Evolutionary conservation across 1,140 invertebrate species (phyloP), one percentile per base, ranked within the genome.

Genomic region (Caenorhabditis briggsae): DNA sequence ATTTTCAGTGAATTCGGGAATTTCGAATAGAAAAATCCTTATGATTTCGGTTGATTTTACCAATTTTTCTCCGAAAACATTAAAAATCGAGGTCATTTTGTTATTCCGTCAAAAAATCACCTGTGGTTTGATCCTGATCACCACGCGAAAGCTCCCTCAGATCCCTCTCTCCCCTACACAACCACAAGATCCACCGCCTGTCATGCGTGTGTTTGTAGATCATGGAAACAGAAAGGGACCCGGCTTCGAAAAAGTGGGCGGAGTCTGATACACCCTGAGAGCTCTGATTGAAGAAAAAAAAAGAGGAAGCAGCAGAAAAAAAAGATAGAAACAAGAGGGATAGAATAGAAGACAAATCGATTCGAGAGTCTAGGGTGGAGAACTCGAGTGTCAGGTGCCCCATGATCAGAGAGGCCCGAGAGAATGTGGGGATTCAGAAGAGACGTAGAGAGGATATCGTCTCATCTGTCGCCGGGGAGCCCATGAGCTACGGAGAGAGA

Each of bases 261-360:
- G 59, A 25, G 20, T 14, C 50, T 16, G 46, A 78, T 78, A 53
- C 46, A 78, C 70, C 23, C 9, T 33, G 20, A 61, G 8, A 61
- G 16, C n/a, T 14, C 16, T n/a, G n/a, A 58, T n/a, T 16, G 46
- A n/a, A 53, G 14, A 5, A 18, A 78, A 11, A 78, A 46, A 78
- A 20, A 16, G 48, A 9, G 33, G n/a, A 46, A 59, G 64, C 11
- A 78, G 70, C 46, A 78, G 23, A 50, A 23, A 12, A 46, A 46
- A 53, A 2, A 50, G 18, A 53, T 12, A 78, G 46, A 53, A n/a
- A 78, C 8, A 78, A 46, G 23, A 50, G 23, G n/a, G 2, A 53
- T 53, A 11, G 50, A 53, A 53, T 53, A 53, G 50, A 78, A 78
- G 70, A 78, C 70, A 78, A 78, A 78, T 78, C 70, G 70, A 78